These are phyloP conservation scores for Myripristis jacobus DNA, from an alignment of 2,797 vertebrate genomes.

Conservation along the genomic window DNA sequence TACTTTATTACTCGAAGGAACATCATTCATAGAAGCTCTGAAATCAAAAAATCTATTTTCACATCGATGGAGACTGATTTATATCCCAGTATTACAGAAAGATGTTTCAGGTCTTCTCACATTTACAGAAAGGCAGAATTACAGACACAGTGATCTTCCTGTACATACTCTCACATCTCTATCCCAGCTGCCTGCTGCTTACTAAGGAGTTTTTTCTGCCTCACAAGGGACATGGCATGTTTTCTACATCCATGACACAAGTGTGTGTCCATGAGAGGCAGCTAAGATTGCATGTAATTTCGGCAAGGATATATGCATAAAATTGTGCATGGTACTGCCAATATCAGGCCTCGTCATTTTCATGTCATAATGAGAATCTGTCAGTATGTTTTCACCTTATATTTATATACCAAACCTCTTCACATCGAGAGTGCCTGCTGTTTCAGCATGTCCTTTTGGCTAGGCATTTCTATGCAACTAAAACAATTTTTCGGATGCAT, in stretches of 20 bases:
- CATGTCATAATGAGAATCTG: constrained; percentile 28
- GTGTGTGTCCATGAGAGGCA: background rate
- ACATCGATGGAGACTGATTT: no score
- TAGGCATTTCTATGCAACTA: constrained; percentile 11
- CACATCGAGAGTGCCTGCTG: constrained; percentile 26
- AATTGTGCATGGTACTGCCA: constrained; percentile 18
- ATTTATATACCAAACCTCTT: constrained; percentile 15
- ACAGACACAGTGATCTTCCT: background rate
- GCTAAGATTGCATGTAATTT: constrained; percentile 13
- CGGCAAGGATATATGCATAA: background rate
- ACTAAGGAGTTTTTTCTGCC: constrained; percentile 30
- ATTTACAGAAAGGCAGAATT: background rate
- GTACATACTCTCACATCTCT: constrained; percentile 8
- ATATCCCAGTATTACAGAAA: background rate
- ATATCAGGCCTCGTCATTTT: constrained; percentile 46
- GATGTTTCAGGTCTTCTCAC: background rate
- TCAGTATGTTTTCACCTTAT: constrained; percentile 11
- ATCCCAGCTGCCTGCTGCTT: constrained; percentile 26
- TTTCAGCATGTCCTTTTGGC: constrained; percentile 31
- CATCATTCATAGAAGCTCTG: background rate
- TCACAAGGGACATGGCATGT: constrained; percentile 20
- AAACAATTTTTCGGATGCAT: constrained; percentile 10
- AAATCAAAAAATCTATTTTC: no score
- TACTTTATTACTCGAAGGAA: background rate
- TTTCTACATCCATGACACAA: constrained; percentile 52